Base-by-base conservation (phyloP, 2,113 vertebrate genomes). In the Cygnus buccinator region DNA sequence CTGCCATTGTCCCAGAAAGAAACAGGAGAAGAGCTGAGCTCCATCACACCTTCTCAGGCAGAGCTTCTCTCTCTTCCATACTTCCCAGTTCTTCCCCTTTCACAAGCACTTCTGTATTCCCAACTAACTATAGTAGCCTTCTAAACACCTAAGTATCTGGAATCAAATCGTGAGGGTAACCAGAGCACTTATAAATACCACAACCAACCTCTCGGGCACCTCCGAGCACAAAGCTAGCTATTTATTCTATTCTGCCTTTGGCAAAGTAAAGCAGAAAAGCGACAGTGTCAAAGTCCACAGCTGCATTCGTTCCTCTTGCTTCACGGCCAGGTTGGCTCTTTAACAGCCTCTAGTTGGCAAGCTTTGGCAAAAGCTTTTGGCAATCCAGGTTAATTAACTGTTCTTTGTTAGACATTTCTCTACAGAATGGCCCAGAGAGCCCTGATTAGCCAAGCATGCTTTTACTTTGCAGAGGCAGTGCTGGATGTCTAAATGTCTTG, bases 361-460 rank as follows among this genome's bases (percentile, higher is more conserved):
- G 41, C 85, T 90, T 70, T 90, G 75, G 70, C 84, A 93, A 81
- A 52, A 77, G 84, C 79, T 88, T 88, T 87, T 62, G 79, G 87
- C 37, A 85, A 77, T 74, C 19, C n/a, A 46, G 73, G 92, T 93
- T 97, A 94, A 94, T 91, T 94, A 95, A 91, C 84, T 87, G 52
- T 31, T 92, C 84, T 84, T 72, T 91, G 77, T 88, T 73, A 85
- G 3, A 76, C 3, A 43, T 46, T 52, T 67, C 59, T 74, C 19
- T 67, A 83, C 29, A 85, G 67, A 95, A 91, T 10, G 14, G 67
- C 41, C 55, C 37, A 81, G 55, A 77, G 68, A 93, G 41, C 37
- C 29, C 62, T 6, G 14, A 90, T 92, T 61, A 93, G 73, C 43
- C 55, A 88, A 90, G 80, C 33, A 37, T 8, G 16, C 21, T 90